Base-by-base conservation (phyloP, 2,888 invertebrate genomes). In the Archips xylosteana region DNA sequence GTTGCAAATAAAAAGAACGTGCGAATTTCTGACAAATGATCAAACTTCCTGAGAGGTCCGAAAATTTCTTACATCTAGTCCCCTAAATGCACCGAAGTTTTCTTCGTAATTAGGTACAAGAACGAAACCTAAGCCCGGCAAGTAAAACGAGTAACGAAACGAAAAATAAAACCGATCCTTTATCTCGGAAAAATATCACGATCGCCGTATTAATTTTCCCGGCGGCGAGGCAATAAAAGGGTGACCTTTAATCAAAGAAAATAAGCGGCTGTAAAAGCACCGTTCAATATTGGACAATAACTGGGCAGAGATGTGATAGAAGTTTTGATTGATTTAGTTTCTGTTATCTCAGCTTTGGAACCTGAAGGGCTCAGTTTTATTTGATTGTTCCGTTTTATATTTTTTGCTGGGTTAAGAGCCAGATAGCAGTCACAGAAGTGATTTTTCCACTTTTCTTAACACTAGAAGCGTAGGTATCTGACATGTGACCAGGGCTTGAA, bases 151-250 rank as follows among this genome's bases (percentile, higher is more conserved):
- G 6, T 2, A 3, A 15, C n/a, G 5, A 42, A 54, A 66, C 54
- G 15, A 13, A 54, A 32, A 32, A 57, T 32, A 57, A 57, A 57
- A 57, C 12, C 57, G 57, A 57, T 32, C 57, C 68, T 51, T 67
- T 63, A 23, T 51, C 64, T 47, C 51, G 45, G n/a, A 74, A 74
- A 65, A 74, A 60, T 34, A 59, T 74, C 74, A 74, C 69, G 74
- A 74, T 51, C 64, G 15, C 42, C 64, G 64, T 70, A 74, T 74
- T 65, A 73, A 73, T 74, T 69, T 69, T 54, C 42, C 32, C 57
- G 13, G 45, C 5, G 54, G 49, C 49, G 59, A 51, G 39, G 42
- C 34, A 65, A 59, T 59, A 64, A 64, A 70, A 59, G 71, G 73
- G 5, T 59, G 51, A 63, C 62, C 63, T 59, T 69, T 69, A 68